Base-by-base conservation (phyloP, 1,140 invertebrate genomes). In the Mya arenaria region DNA sequence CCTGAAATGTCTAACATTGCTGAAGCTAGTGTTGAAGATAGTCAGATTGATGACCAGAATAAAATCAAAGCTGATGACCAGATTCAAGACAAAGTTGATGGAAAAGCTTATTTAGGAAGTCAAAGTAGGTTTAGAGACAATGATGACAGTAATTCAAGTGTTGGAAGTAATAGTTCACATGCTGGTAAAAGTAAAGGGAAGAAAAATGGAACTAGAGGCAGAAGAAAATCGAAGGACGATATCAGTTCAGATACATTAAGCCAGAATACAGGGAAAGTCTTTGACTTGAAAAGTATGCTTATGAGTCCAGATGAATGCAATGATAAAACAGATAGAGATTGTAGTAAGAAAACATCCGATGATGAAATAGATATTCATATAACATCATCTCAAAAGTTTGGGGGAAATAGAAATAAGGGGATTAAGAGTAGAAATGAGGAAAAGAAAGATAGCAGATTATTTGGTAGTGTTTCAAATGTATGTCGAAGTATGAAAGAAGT, bases 401-500 rank as follows among this genome's bases (percentile, higher is more conserved):
- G 23, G n/a, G 63, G 39, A 52, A 30, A 56, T 28, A 74, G 56
- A 19, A 4, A 37, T 73, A 15, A 39, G 13, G n/a, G 25, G 56
- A 25, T 25, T 8, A 60, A 34, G 4, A 25, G 65, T 30, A 52
- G 15, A 2, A n/a, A 52, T 17, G 4, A 80, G 56, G 63, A 44
- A 71, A 60, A 25, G 71, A 52, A 17, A 80, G 15, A 23, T 48
- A 28, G 56, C 74, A 75, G 37, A n/a, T n/a, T 13, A 15, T 23
- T 10, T 55, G 58, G 32, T 55, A 41, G 25, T 69, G 52, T 15
- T n/a, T 60, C 41, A 37, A 66, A 80, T 44, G 19, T 13, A 44
- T 69, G 58, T 58, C 32, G 66, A 62, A 81, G 37, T 15, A 81
- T 84, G 66, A 63, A 37, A 19, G 68, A 68, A 68, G 63, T 80